Base-by-base conservation (phyloP, 1,140 invertebrate species). In the Diprion similis region DNA sequence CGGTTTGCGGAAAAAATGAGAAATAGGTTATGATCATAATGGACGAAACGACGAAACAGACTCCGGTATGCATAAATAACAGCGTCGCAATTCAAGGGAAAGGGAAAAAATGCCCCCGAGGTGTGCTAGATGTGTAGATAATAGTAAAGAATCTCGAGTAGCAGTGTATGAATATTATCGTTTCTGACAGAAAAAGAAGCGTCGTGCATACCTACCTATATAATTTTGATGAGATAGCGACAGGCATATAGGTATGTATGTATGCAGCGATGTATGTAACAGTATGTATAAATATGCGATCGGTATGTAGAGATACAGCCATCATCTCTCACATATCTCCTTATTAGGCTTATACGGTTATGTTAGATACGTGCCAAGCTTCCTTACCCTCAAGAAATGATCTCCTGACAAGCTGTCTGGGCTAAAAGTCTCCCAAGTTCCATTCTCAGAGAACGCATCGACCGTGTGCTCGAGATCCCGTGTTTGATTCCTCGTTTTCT, bases 341-440 rank as follows among this genome's bases (percentile, higher is more conserved):
- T 59, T 59, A 15, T 59, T 59, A 13, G 11, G 51, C 9, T 59
- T 59, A 17, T 59, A 37, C 24, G 24, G 11, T 59, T 59, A 59
- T 59, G 11, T 37, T 37, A 37, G 24, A 8, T 59, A 59, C 51
- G 51, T 72, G 71, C 66, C 47, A 71, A 77, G 46, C 71, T 73
- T 75, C 78, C 88, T 89, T 89, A 89, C 88, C 88, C 88, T 89
- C 82, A 89, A 88, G 81, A 88, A 81, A 84, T 82, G 87, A 84
- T 89, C 88, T 83, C 88, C 90, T 82, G 86, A 85, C 79, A 90
- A 83, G 80, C 86, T 87, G 81, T 88, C 86, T 78, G 89, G 87
- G 83, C 85, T 87, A 87, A 89, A 90, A 84, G 83, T 90, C 86
- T 92, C 91, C 91, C 91, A 92, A 81, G 89, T 88, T 80, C 90